Evolutionary conservation across 2,113 vertebrate genomes (phyloP).

Genomic region (Spilogale gracilis): DNA sequence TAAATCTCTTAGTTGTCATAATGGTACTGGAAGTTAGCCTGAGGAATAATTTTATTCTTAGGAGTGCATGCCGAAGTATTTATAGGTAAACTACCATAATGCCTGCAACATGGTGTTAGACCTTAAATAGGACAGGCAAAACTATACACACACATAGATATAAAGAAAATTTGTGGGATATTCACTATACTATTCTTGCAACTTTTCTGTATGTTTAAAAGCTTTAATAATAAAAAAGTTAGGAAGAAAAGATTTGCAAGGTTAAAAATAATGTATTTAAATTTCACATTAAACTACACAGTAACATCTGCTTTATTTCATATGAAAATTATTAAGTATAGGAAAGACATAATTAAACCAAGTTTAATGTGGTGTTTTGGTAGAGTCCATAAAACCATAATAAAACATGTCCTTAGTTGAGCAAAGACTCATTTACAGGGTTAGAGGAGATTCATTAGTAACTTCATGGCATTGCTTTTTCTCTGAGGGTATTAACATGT

Average conservation of each 20-base stretch:
- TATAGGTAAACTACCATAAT: not conserved
- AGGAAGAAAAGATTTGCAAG: not conserved
- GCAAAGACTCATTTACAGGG: not conserved
- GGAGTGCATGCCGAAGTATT: not conserved
- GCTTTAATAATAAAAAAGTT: not conserved
- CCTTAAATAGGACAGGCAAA: slow-evolving; percentile 16
- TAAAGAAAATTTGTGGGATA: slow-evolving; percentile 9
- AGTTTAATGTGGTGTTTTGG: not conserved
- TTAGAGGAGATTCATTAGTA: not conserved
- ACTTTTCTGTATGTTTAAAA: slow-evolving; percentile 32
- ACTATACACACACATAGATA: not conserved
- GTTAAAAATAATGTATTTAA: slow-evolving; percentile 5
- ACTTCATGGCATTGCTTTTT: not conserved
- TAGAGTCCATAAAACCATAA: not conserved
- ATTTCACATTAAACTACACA: not conserved
- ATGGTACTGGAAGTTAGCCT: not conserved
- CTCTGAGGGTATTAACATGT: not conserved
- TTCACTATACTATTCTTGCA: not conserved
- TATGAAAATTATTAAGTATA: slow-evolving; percentile 9
- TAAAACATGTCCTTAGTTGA: not conserved
- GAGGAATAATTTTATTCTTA: not conserved
- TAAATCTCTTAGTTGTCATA: not conserved
- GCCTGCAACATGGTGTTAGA: not conserved
- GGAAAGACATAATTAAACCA: not conserved
- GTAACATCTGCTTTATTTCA: slow-evolving; percentile 24